These are phyloP conservation scores for Spinus pinus DNA, from an alignment of 2,797 vertebrate species.

Conservation along the genomic window DNA sequence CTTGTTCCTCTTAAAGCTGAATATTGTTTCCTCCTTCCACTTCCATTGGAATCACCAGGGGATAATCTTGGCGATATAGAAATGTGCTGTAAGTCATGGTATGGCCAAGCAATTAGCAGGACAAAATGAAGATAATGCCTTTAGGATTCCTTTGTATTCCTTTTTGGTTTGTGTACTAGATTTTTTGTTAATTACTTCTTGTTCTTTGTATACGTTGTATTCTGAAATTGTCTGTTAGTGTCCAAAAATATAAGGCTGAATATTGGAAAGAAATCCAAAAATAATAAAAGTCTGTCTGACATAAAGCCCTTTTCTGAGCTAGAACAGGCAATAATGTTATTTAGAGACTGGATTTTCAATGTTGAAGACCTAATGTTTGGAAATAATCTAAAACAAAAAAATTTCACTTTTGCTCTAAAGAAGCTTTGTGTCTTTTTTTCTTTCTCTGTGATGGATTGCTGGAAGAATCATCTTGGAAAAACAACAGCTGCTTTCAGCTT, in stretches of 20 bases:
- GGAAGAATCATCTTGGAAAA: neutral
- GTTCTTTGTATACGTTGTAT: neutral
- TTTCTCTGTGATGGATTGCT: neutral
- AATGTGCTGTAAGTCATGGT: neutral
- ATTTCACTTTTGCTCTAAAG: neutral
- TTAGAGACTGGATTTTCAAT: neutral
- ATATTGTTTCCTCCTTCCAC: neutral
- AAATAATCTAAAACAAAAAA: neutral
- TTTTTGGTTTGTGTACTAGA: neutral
- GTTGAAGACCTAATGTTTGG: neutral
- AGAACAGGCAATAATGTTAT: neutral
- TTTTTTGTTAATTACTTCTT: neutral
- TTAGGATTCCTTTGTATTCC: neutral
- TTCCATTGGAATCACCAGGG: neutral
- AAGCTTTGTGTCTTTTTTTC: neutral
- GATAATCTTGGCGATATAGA: neutral
- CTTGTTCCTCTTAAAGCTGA: neutral
- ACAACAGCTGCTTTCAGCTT: neutral
- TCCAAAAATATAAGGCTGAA: neutral
- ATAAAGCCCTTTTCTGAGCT: neutral
- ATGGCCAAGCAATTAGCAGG: accelerated
- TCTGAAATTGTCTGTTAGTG: neutral
- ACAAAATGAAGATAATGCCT: neutral
- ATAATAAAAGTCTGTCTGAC: neutral
- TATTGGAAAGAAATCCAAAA: neutral